Evolutionary conservation across 92 coral and sea anemone species (phyloP).

Genomic region (Phenganax stokvisi): DNA sequence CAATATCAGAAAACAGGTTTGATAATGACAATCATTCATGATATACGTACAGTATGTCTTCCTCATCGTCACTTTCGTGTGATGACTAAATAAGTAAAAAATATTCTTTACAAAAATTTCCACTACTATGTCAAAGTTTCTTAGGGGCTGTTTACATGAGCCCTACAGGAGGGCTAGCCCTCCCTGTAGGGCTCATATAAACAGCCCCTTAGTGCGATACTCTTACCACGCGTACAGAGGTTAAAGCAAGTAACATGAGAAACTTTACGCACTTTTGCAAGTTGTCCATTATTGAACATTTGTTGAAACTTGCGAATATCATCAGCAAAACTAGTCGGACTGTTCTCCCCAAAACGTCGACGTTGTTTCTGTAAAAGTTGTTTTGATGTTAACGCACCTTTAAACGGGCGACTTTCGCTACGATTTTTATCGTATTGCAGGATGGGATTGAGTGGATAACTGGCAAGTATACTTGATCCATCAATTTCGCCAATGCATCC

Average conservation of each 20-base stretch:
- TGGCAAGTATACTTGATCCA: too few species aligned
- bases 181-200: too few species aligned
- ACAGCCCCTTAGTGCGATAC: too few species aligned
- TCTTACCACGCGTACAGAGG: too few species aligned
- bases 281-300: slow-evolving; percentile 20
- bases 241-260: neutral
- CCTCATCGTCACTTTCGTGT: slow-evolving; percentile 35
- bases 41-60: slow-evolving; percentile 32
- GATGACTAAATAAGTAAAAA: slow-evolving; percentile 7
- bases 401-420: neutral
- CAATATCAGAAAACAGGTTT: too few species aligned
- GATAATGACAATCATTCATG: too few species aligned
- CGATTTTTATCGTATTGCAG: neutral
- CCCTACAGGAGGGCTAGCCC: too few species aligned
- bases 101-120: neutral
- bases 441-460: neutral
- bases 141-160: too few species aligned
- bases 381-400: neutral
- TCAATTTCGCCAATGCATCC: too few species aligned
- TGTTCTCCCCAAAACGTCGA: neutral
- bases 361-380: slow-evolving; percentile 27
- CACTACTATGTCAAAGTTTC: neutral
- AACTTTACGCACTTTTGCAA: slow-evolving; percentile 8
- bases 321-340: slow-evolving; percentile 23
- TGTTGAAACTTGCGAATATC: slow-evolving; percentile 35